Evolutionary conservation across 1,140 invertebrate species (phyloP).

Genomic region (Pentalonia nigronervosa): DNA sequence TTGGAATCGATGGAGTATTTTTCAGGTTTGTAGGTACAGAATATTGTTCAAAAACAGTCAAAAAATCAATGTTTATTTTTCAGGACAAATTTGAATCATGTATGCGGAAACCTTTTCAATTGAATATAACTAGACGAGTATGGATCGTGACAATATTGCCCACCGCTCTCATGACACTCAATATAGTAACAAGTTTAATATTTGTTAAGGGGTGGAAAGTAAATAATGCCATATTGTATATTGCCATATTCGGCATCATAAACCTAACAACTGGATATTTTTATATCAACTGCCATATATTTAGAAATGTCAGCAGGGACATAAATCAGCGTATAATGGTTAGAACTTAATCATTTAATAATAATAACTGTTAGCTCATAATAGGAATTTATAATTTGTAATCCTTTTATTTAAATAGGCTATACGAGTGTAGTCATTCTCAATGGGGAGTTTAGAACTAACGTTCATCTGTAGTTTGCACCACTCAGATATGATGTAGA

Average conservation of each 20-base stretch:
- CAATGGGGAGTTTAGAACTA: background rate
- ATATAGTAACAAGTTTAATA: background rate
- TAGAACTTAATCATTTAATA: background rate
- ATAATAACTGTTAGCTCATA: background rate
- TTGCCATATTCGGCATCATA: background rate
- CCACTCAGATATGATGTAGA: background rate
- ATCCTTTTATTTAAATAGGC: background rate
- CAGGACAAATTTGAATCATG: constrained; percentile 29
- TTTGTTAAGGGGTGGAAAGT: background rate
- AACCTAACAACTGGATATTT: constrained; percentile 27
- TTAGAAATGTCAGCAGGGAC: background rate
- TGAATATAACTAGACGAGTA: constrained; percentile 9
- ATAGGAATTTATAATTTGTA: background rate
- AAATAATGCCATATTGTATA: background rate
- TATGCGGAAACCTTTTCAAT: background rate
- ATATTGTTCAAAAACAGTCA: background rate
- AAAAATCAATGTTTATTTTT: background rate
- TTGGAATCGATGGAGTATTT: background rate
- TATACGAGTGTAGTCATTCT: background rate
- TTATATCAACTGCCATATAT: constrained; percentile 8
- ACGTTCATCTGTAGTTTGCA: background rate
- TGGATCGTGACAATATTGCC: background rate
- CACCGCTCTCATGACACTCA: background rate
- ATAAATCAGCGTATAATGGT: constrained; percentile 22
- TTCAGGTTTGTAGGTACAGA: background rate